These are phyloP conservation scores for Agonum fuliginosum DNA, from an alignment of 2,888 invertebrate species.

Conservation along the genomic window DNA sequence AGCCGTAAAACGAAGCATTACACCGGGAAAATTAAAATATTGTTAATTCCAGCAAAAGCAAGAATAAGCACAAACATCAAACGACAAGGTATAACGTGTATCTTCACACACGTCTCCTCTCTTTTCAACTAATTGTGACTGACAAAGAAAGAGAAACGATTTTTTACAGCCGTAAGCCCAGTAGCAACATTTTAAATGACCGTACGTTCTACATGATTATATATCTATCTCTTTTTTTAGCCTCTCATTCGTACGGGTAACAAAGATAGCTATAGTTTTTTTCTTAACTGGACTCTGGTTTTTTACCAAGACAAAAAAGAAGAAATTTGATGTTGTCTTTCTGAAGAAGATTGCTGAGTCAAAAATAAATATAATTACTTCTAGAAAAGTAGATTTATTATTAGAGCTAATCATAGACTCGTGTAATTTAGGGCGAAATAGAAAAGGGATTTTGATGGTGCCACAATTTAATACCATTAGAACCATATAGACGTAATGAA, in stretches of 20 bases:
- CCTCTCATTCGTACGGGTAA: conserved; percentile 2
- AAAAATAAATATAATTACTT: conserved; percentile 31
- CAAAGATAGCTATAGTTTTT: conserved; percentile 39
- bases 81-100: conserved; percentile 12
- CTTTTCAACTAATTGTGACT: neutral
- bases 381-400: conserved; percentile 23
- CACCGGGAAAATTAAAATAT: conserved; percentile 37
- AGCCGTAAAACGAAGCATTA: conserved; percentile 25
- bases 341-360: conserved; percentile 11
- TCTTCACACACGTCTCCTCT: conserved; percentile 23
- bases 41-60: conserved; percentile 38
- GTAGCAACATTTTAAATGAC: conserved; percentile 60
- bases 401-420: conserved; percentile 31
- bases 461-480: conserved; percentile 11
- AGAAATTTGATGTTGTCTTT: conserved; percentile 34
- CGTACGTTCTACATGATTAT: conserved; percentile 58
- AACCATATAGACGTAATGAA: conserved; percentile 9
- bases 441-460: conserved; percentile 9
- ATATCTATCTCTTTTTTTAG: conserved; percentile 46
- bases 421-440: conserved; percentile 13
- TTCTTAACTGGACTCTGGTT: conserved; percentile 56
- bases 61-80: conserved; percentile 38
- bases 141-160: conserved; percentile 43
- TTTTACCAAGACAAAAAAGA: conserved; percentile 19
- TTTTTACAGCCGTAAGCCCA: conserved; percentile 59